Evolutionary conservation across 2,797 vertebrate species (phyloP), one percentile per base, ranked within the genome.

Genomic region (Alca torda): DNA sequence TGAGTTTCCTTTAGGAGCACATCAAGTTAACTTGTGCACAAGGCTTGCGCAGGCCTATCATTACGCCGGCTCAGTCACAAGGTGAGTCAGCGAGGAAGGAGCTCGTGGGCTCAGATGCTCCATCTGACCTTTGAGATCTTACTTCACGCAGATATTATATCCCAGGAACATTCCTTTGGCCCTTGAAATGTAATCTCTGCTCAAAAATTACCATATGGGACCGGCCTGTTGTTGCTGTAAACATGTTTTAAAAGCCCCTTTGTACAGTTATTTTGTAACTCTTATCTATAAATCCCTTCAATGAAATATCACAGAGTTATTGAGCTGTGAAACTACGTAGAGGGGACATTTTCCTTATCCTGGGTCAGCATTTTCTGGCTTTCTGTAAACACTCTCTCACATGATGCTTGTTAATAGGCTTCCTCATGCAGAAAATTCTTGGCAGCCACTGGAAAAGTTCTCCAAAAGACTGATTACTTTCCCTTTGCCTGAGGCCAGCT

Each of bases 381-480:
- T 97, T 85, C 90, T 97, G 93, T 97, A 97, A 98, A 97, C 96
- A 97, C 75, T 96, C 69, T 16, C 87, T 97, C 95, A 95, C 96
- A 96, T 96, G 96, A 97, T 96, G 92, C 94, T 90, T 41, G 48
- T 97, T 98, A 98, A 97, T 97, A 96, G 91, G 90, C 78, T 97
- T 97, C 87, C 63, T 98, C 97, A 98, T 97, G 97, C 96, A 97
- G 97, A 98, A 98, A 97, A 97, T 97, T 97, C 94, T 96, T 97
- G 95, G 96, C 93, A 94, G 92, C 54, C 83, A 83, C 59, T 96
- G 94, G 96, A 93, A 97, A 96, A 97, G 80, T 95, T 97, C 75
- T 95, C 92, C 92, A 46, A 90, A 97, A 97, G 96, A 97, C 87
- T 64, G 93, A 98, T 97, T 97, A 82, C 77, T 97, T 98, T 97